A percentile compares a stretch with the other conserved stretches of the same genome.
phyloP scores from a whole-genome alignment of 2,888 invertebrate genomes.

The Heliconius erato region DNA sequence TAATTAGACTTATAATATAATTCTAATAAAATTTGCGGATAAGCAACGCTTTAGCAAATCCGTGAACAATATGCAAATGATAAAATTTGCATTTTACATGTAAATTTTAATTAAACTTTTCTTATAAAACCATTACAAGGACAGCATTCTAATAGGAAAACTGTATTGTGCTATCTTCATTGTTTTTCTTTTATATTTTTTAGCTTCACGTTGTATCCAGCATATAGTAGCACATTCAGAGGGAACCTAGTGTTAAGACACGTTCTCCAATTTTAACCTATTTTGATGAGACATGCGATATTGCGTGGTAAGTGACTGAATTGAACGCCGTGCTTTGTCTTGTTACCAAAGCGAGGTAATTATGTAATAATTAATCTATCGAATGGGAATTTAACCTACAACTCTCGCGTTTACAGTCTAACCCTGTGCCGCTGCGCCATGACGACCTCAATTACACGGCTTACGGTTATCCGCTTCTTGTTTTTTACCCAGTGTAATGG shows the following conservation, averaged over 20 bases:
- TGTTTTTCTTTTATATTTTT: not conserved
- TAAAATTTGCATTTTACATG: conserved; percentile 48
- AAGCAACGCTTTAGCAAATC: conserved; percentile 14
- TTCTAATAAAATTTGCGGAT: conserved; percentile 8
- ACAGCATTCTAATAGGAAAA: not conserved
- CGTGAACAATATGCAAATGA: conserved; percentile 46
- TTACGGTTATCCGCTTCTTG: not conserved
- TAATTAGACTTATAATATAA: conserved; percentile 7
- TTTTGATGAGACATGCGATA: too few species aligned
- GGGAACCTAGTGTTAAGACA: too few species aligned
- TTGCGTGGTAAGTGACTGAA: not conserved
- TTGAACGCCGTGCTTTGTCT: not conserved
- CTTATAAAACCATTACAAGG: conserved; percentile 2
- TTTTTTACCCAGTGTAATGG: not conserved
- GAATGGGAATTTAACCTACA: not conserved
- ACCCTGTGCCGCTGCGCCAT: not conserved
- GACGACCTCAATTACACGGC: not conserved
- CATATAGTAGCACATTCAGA: too few species aligned
- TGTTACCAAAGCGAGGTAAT: not conserved
- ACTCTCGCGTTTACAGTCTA: not conserved
- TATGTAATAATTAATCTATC: not conserved
- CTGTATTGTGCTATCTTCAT: not conserved
- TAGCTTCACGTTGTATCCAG: not conserved
- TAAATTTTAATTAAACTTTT: conserved; percentile 49
- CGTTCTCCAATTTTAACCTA: too few species aligned